Evolutionary conservation across 2,113 vertebrate genomes (phyloP), one percentile per base, ranked within the genome.

Genomic region (Chaenogobius annularis): DNA sequence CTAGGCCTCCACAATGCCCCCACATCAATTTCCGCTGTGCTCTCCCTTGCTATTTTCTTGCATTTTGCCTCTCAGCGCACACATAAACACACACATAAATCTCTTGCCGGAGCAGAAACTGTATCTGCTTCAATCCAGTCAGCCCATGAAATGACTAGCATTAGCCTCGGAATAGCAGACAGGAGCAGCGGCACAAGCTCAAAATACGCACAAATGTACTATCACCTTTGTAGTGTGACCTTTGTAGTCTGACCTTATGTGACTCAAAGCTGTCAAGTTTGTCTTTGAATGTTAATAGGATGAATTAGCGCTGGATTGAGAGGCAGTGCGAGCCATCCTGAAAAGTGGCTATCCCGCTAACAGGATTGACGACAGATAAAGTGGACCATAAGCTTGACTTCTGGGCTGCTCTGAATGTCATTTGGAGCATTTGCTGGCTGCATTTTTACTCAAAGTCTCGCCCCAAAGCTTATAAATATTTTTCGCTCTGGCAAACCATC

Each of bases 121-220:
- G 78, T 84, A 85, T 89, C 84, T 85, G 65, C 82, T 72, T 26
- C 85, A 89, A 88, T 90, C 85, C 84, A 81, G 85, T 86, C 87
- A 87, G 76, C 87, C 70, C 87, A 87, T 91, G 87, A 91, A 90
- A 92, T 90, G 70, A 90, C 82, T 77, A 86, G 88, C 83, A 86
- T 90, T 92, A 90, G 72, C 74, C 80, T 63, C 76, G 78, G 55
- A 83, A 79, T 79, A 81, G 79, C 70, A 75, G 59, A 40, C 78
- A 72, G 72, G 66, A 79, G 81, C 76, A 69, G 63, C 69, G 67
- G 83, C 82, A 74, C 62, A 61, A 72, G 76, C 83, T 77, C 77
- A 64, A 68, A 77, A 75, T 61, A 70, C 68, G 77, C 75, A 56
- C 66, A 35, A 46, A 66, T 12, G 78, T 50, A n/a, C 13, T 12